phyloP scores from a whole-genome alignment of 2,797 vertebrate genomes.

The Microctenopoma stevenorrisi region DNA sequence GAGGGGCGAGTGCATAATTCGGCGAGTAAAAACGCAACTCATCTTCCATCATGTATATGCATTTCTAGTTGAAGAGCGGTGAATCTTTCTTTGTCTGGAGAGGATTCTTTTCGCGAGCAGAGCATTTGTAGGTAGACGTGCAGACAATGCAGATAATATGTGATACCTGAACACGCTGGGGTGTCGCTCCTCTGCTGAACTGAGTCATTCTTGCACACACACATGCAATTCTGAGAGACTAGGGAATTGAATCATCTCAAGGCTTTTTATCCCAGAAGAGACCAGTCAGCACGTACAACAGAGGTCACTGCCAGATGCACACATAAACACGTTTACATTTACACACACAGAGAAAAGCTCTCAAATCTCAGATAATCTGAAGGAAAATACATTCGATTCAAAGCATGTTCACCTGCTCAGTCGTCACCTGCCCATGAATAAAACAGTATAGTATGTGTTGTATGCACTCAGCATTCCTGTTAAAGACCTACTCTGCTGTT shows the following conservation, averaged over 20 bases:
- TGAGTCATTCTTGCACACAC: conserved; percentile 4
- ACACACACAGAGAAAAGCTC: conserved; percentile 7
- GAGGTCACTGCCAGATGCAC: conserved; percentile 44
- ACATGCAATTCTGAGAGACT: conserved; percentile 16
- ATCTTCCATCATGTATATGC: conserved; percentile 27
- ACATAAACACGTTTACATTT: conserved; percentile 13
- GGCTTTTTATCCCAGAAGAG: conserved; percentile 39
- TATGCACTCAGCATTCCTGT: too few relatives aligned
- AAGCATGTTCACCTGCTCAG: background rate
- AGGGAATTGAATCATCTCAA: conserved; percentile 49
- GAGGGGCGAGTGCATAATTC: conserved; percentile 5
- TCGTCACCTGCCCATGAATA: background rate
- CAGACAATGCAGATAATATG: conserved; percentile 16
- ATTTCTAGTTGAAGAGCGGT: conserved; percentile 28
- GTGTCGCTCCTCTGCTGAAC: background rate
- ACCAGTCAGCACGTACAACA: conserved; percentile 43
- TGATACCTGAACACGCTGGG: background rate
- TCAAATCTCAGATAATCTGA: background rate
- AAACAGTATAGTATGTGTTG: background rate
- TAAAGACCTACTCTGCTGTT: too few relatives aligned
- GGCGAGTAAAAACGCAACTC: conserved; percentile 21
- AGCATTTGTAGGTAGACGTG: conserved; percentile 28
- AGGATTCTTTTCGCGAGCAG: conserved; percentile 11
- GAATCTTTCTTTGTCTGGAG: conserved; percentile 6
- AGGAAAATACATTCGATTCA: background rate